Percentiles rank a stretch among this genome's conserved stretches.
Conservation (phyloP, 1,140 invertebrate genomes). For the Cylas formicarius region DNA sequence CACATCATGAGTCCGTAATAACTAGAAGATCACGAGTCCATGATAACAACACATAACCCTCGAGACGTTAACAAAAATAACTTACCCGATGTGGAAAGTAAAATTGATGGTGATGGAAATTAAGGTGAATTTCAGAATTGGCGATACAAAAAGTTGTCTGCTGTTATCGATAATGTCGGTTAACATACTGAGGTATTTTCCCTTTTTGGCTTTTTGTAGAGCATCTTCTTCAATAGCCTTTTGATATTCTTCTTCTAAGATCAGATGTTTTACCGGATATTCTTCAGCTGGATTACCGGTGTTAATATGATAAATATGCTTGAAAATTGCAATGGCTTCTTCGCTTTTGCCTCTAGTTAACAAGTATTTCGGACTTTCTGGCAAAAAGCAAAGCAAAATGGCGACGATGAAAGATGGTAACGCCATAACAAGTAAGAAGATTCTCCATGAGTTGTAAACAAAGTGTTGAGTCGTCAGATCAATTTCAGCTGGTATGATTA, state of each 20-base stretch:
- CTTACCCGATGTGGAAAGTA: conserved; percentile 77
- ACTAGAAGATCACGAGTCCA: conserved; percentile 40
- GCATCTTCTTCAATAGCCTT: conserved; percentile 39
- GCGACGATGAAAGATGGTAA: conserved; percentile 80
- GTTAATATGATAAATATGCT: conserved; percentile 70
- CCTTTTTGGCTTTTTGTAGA: conserved; percentile 49
- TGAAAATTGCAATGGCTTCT: conserved; percentile 71
- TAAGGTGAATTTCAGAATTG: conserved; percentile 71
- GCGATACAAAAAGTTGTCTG: conserved; percentile 67
- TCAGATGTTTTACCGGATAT: conserved; percentile 71
- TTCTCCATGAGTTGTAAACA: conserved; percentile 84
- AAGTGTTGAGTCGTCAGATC: conserved; percentile 58
- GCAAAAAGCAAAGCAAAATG: conserved; percentile 70
- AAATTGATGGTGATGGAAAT: conserved; percentile 82
- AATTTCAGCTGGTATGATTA: conserved; percentile 72
- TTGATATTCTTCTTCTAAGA: conserved; percentile 55
- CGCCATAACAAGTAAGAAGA: conserved; percentile 81
- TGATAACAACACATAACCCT: neutral
- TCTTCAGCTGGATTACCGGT: conserved; percentile 63
- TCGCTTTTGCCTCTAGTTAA: conserved; percentile 68
- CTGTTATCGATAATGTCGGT: conserved; percentile 71
- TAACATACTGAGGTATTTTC: conserved; percentile 62
- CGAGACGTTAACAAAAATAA: conserved; percentile 9
- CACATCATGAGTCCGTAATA: conserved; percentile 89
- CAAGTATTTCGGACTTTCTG: conserved; percentile 89